A percentile compares a stretch with the other conserved stretches of the same genome.
Conservation (phyloP, 2,888 invertebrate species). For the Meganola albula region DNA sequence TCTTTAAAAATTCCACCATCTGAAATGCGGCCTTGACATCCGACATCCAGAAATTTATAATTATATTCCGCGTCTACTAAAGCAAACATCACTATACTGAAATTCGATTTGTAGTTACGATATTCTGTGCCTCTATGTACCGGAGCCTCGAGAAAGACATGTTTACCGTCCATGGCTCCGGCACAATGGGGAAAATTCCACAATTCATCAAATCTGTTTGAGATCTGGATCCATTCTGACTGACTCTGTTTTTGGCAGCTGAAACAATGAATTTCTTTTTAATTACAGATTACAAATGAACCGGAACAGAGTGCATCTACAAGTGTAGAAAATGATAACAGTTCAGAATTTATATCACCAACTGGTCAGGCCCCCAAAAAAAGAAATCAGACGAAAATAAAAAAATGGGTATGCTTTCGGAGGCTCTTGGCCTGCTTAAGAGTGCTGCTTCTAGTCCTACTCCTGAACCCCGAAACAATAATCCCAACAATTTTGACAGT, state of each 20-base stretch:
- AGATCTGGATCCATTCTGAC: conserved; percentile 14
- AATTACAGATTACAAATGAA: conserved; percentile 17
- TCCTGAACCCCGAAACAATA: conserved; percentile 18
- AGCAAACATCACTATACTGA: conserved; percentile 26
- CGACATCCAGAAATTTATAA: conserved; percentile 22
- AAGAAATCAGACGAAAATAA: conserved; percentile 14
- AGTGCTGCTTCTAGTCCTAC: conserved; percentile 17
- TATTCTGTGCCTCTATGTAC: conserved; percentile 15
- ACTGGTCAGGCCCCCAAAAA: conserved; percentile 15
- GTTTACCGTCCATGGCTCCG: conserved; percentile 31
- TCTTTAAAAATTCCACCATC: conserved; percentile 11
- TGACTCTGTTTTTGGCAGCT: conserved; percentile 12
- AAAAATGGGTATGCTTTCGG: conserved; percentile 17
- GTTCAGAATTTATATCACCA: conserved; percentile 16
- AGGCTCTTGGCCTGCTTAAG: conserved; percentile 16
- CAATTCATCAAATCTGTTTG: conserved; percentile 13
- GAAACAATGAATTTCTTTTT: conserved; percentile 15
- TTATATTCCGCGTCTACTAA: conserved; percentile 31
- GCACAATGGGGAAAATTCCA: conserved; percentile 17
- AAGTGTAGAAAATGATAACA: conserved; percentile 16
- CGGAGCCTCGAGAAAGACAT: conserved; percentile 26
- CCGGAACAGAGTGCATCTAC: conserved; percentile 15
- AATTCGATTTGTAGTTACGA: conserved; percentile 27
- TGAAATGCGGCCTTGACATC: conserved; percentile 12
- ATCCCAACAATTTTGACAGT: conserved; percentile 14